Evolutionary conservation across 2,888 invertebrate species (phyloP).

Genomic region (Linnaemya vulpina): DNA sequence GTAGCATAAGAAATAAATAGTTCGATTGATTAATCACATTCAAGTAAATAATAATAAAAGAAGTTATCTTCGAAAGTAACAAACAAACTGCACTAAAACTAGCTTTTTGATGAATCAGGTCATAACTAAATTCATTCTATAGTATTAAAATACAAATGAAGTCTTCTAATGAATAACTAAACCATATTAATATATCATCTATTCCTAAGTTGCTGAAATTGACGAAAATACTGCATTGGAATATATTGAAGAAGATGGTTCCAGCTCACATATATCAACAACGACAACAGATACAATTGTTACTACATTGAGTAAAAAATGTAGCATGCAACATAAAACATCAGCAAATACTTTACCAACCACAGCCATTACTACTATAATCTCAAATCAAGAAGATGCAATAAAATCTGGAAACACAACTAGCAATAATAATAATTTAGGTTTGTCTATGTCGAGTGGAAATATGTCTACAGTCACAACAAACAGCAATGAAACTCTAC

Average conservation of each 20-base stretch:
- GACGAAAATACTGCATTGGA: slow-evolving; percentile 78
- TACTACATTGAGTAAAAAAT: slow-evolving; percentile 16
- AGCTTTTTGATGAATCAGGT: no score
- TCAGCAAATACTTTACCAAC: slow-evolving; percentile 9
- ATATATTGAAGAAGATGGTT: slow-evolving; percentile 76
- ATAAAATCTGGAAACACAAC: slow-evolving; percentile 2
- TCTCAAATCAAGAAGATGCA: slow-evolving; percentile 43
- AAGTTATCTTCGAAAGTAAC: no score
- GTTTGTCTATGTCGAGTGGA: slow-evolving; percentile 8
- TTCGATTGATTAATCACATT: no score
- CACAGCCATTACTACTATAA: slow-evolving; percentile 11
- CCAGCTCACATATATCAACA: slow-evolving; percentile 36
- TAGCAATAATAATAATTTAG: slow-evolving; percentile 35
- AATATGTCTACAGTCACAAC: slow-evolving; percentile 8
- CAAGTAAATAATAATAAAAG: no score
- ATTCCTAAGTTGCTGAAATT: slow-evolving; percentile 74
- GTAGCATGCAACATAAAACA: slow-evolving; percentile 64
- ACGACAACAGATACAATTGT: slow-evolving; percentile 63
- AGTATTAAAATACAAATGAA: no score
- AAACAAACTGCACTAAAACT: no score
- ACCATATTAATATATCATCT: no score
- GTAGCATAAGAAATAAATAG: no score
- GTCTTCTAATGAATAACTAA: no score
- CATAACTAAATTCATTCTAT: background rate
- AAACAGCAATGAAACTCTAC: slow-evolving; percentile 36